A percentile compares a stretch with the other conserved stretches of the same genome.
These are phyloP conservation scores for Sitta europaea DNA, from an alignment of 2,113 vertebrate species.

Conservation along the genomic window DNA sequence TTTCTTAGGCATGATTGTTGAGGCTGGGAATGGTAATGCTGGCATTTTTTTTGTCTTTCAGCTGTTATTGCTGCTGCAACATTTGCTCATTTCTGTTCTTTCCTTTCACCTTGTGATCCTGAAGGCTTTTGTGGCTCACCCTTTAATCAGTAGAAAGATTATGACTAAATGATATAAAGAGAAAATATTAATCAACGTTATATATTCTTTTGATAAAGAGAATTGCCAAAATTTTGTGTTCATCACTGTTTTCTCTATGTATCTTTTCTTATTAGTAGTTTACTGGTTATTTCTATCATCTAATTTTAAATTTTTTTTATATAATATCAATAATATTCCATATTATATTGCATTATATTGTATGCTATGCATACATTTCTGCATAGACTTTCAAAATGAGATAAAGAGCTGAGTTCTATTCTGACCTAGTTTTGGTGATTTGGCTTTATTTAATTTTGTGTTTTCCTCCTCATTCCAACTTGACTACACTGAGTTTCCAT, in stretches of 20 bases:
- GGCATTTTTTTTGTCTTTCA: background rate
- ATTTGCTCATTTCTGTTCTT: background rate
- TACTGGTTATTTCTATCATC: background rate
- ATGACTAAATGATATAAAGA: background rate
- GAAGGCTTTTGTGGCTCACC: background rate
- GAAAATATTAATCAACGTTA: background rate
- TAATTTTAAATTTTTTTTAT: background rate
- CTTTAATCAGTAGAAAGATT: background rate
- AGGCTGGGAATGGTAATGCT: background rate
- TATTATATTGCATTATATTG: no score
- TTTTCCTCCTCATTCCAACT: background rate
- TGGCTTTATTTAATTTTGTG: slow-evolving; percentile 13
- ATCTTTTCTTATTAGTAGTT: background rate
- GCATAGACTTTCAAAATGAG: background rate
- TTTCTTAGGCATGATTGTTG: background rate
- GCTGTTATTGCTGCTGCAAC: background rate
- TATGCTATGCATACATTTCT: background rate
- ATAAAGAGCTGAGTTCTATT: background rate
- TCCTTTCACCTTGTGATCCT: background rate
- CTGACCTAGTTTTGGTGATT: slow-evolving; percentile 1
- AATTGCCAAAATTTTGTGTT: background rate
- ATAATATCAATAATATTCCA: no score
- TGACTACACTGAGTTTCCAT: slow-evolving; percentile 14
- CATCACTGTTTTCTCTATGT: fast-evolving
- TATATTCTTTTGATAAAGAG: background rate